phyloP scores from a whole-genome alignment of 2,888 invertebrate species.

The Nephrotoma guestfalica region DNA sequence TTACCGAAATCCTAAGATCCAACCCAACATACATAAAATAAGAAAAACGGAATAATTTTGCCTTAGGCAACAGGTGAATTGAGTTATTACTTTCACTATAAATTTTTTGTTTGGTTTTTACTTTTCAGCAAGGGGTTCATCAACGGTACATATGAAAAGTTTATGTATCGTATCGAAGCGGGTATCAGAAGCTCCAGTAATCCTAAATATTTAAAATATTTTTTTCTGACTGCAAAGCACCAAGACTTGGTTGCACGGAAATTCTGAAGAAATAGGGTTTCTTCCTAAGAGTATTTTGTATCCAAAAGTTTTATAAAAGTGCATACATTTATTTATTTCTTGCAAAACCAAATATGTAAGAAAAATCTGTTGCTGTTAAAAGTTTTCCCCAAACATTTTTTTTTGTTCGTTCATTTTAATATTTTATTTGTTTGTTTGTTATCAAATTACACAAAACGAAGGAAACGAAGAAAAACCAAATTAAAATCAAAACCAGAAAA shows the following conservation, averaged over 20 bases:
- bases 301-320: neutral
- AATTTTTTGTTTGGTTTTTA: neutral
- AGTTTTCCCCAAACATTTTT: neutral
- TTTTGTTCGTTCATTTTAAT: neutral
- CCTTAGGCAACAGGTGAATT: neutral
- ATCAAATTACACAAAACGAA: neutral
- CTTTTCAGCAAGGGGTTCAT: neutral
- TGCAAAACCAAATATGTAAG: neutral
- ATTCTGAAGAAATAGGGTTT: neutral
- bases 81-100: neutral
- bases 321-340: neutral
- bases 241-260: too few relatives aligned
- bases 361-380: neutral
- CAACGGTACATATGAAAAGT: neutral
- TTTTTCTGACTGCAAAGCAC: neutral
- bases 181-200: neutral
- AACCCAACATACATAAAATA: neutral
- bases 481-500: neutral
- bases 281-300: neutral
- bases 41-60: neutral
- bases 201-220: neutral
- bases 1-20: neutral
- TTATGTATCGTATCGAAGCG: neutral
- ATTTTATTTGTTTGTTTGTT: neutral
- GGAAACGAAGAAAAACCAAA: neutral